These are phyloP conservation scores for Anhinga anhinga DNA, from an alignment of 2,113 vertebrate species.

Conservation along the genomic window DNA sequence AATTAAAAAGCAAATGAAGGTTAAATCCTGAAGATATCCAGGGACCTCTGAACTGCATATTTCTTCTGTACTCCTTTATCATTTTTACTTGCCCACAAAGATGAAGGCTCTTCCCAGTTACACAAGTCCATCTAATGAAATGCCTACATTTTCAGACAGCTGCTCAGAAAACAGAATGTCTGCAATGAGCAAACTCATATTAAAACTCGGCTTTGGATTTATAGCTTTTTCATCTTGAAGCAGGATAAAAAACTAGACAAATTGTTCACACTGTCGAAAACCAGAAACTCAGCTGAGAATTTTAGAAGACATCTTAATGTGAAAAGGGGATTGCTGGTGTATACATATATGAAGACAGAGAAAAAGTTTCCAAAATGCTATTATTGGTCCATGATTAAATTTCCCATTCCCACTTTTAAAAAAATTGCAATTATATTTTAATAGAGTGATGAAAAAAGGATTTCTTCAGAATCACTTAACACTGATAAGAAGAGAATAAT, in stretches of 20 bases:
- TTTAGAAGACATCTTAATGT: not conserved
- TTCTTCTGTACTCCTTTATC: not conserved
- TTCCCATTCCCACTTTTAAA: not conserved
- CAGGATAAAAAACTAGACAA: not conserved
- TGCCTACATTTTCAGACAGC: not conserved
- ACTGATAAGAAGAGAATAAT: not conserved
- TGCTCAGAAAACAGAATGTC: not conserved
- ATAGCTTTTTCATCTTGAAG: not conserved
- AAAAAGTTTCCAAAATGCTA: not conserved
- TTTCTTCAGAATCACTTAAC: not conserved
- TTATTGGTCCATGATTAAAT: not conserved
- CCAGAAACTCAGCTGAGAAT: not conserved
- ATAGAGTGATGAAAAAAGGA: not conserved
- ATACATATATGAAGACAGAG: not conserved
- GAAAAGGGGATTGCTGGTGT: not conserved
- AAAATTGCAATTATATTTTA: not conserved
- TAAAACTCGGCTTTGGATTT: slow-evolving; percentile 3
- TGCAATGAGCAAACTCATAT: not conserved
- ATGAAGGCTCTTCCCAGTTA: not conserved
- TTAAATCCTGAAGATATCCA: slow-evolving; percentile 36
- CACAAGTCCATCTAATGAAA: not conserved
- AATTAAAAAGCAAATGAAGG: slow-evolving; percentile 50
- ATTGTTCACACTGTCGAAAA: not conserved
- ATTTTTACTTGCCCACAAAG: slow-evolving; percentile 12
- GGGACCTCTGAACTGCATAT: not conserved